These are phyloP conservation scores for Caenorhabditis sulstoni DNA, from an alignment of 2,888 invertebrate genomes.

Conservation along the genomic window DNA sequence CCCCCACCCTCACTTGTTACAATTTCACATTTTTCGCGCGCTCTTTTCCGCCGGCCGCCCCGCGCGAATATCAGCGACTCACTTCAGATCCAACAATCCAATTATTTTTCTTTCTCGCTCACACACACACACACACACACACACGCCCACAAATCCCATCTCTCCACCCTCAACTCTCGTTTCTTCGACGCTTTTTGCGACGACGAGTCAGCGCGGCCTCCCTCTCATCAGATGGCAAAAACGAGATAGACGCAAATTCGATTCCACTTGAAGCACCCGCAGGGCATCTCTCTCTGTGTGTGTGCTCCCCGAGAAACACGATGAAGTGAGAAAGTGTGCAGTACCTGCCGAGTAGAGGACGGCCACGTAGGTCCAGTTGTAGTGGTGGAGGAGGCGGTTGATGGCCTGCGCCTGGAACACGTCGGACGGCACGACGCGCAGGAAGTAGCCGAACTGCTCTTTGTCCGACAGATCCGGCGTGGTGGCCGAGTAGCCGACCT, in stretches of 20 bases:
- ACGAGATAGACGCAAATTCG: slow-evolving; percentile 59
- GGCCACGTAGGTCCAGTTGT: slow-evolving; percentile 89
- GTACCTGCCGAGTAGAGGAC: slow-evolving; percentile 86
- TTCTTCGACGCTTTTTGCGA: too few relatives aligned
- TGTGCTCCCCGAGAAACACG: too few relatives aligned
- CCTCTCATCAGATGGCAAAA: slow-evolving; percentile 56
- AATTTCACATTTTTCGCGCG: too few relatives aligned
- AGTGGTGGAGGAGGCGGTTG: slow-evolving; percentile 85
- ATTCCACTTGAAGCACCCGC: slow-evolving; percentile 55
- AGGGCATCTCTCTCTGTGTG: slow-evolving; percentile 36
- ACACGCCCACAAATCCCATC: slow-evolving; percentile 17
- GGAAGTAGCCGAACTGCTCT: slow-evolving; percentile 86
- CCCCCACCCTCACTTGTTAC: not conserved
- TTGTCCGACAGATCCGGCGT: slow-evolving; percentile 88
- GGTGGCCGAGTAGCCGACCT: slow-evolving; percentile 89
- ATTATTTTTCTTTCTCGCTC: slow-evolving; percentile 40
- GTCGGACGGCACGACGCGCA: slow-evolving; percentile 88
- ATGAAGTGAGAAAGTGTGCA: slow-evolving; percentile 23
- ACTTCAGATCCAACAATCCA: slow-evolving; percentile 51
- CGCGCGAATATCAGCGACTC: slow-evolving; percentile 29
- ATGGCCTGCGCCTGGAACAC: slow-evolving; percentile 88
- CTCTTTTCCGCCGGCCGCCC: not conserved
- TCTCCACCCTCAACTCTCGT: slow-evolving; percentile 13
- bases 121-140: slow-evolving; percentile 4
- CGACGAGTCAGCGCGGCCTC: too few relatives aligned